Conservation (phyloP, 2,888 invertebrate genomes). For the Xestia ashworthii region DNA sequence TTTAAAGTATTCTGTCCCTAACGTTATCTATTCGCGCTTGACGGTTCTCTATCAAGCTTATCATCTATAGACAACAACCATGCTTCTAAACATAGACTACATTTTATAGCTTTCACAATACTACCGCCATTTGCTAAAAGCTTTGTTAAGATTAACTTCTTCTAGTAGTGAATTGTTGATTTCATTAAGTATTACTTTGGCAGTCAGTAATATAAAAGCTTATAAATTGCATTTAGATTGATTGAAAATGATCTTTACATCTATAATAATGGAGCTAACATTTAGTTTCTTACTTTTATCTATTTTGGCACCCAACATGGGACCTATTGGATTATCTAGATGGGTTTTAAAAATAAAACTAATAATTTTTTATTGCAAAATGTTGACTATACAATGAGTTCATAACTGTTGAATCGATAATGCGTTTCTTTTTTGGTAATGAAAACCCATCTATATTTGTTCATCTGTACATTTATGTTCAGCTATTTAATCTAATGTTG, state of each 20-base stretch:
- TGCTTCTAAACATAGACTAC: slow-evolving; percentile 85
- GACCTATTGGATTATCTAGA: slow-evolving; percentile 26
- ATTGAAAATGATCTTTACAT: slow-evolving; percentile 45
- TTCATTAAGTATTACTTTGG: neutral
- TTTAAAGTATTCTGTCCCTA: neutral
- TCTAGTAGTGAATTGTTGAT: neutral
- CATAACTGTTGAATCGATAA: neutral
- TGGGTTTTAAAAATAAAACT: slow-evolving; percentile 24
- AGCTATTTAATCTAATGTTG: slow-evolving; percentile 61
- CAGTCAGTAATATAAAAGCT: slow-evolving; percentile 53
- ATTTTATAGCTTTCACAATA: slow-evolving; percentile 74
- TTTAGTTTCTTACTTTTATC: slow-evolving; percentile 54
- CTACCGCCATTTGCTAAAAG: slow-evolving; percentile 44
- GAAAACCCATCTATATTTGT: slow-evolving; percentile 44
- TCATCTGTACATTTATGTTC: slow-evolving; percentile 36
- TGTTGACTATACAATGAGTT: neutral
- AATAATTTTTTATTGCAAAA: too few species aligned
- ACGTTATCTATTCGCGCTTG: slow-evolving; percentile 50
- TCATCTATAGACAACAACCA: slow-evolving; percentile 86
- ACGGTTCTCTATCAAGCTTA: slow-evolving; percentile 67
- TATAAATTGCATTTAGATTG: slow-evolving; percentile 35
- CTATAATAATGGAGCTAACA: slow-evolving; percentile 60
- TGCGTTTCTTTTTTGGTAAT: slow-evolving; percentile 29
- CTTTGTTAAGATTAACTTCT: neutral
- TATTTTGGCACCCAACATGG: slow-evolving; percentile 61